Evolutionary conservation across 2,113 vertebrate genomes (phyloP), one percentile per base, ranked within the genome.

Genomic region (Numenius arquata): DNA sequence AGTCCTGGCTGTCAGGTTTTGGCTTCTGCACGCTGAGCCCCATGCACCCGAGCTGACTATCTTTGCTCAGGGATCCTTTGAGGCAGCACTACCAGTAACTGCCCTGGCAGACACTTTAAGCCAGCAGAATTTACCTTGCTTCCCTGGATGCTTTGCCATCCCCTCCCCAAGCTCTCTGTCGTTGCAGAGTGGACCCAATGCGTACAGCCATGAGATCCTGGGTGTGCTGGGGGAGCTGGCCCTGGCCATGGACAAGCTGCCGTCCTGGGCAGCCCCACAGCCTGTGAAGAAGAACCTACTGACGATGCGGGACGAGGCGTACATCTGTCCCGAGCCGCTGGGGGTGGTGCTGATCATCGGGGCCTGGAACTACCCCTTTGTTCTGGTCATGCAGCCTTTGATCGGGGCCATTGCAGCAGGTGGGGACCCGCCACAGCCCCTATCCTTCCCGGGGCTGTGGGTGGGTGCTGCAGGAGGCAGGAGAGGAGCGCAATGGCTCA

Each of bases 331-430:
- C 0, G 98, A 99, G 96, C 99, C 99, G 0, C 97, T 99, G 88
- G 99, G 99, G 1, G 98, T 99, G 58, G 98, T 99, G 11, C 98
- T 99, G 85, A 96, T 99, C 50, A 98, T 99, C 0, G 99, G 99
- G 30, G 98, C 99, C 65, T 99, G 99, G 99, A 99, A 99, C 95
- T 99, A 99, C 93, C 99, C 99, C 17, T 98, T 99, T 21, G 83
- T 96, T 8, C 95, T 99, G 62, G 70, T 96, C 23, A 88, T 99
- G 40, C 97, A 98, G 38, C 99, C 99, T 1, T 96, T 99, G 56
- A 74, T 99, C 2, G 99, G 99, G 47, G 99, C 99, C 48, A 99
- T 99, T 0, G 99, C 99, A 36, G 99, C 99, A 97, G 99, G 99
- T 99, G 95, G 88, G 62, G 15, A 6, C 22, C 11, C 0, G 0